phyloP scores from a whole-genome alignment of 1,140 invertebrate genomes.

The Uloborus diversus region DNA sequence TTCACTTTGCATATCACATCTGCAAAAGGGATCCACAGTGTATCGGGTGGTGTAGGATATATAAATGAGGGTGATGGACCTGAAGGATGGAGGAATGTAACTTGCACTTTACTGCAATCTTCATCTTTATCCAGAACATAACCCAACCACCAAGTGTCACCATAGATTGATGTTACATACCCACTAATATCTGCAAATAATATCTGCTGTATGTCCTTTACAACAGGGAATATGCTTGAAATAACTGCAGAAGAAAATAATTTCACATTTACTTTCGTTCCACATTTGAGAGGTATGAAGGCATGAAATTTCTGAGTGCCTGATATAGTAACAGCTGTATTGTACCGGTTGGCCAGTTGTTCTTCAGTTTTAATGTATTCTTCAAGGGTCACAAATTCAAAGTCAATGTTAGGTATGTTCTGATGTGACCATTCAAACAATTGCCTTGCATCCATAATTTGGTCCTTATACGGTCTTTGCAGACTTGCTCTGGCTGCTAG shows the following conservation, averaged over 20 bases:
- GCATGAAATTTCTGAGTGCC: neutral
- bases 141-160: neutral
- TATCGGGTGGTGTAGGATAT: neutral
- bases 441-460: neutral
- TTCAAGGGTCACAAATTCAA: neutral
- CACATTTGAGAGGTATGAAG: too few relatives aligned
- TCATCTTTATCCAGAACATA: neutral
- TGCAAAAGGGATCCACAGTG: neutral
- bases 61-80: neutral
- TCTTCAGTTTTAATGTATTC: neutral
- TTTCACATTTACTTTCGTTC: too few relatives aligned
- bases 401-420: neutral
- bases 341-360: neutral
- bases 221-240: too few relatives aligned
- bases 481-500: conserved; percentile 43
- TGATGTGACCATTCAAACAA: neutral
- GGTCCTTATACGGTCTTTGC: neutral
- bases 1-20: neutral
- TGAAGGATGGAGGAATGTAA: neutral
- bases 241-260: too few relatives aligned
- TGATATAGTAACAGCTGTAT: neutral
- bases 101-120: neutral
- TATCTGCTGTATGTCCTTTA: too few relatives aligned
- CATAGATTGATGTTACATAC: too few relatives aligned
- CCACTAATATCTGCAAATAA: too few relatives aligned